Percentiles rank a stretch among this genome's conserved stretches.
phyloP scores from a whole-genome alignment of 2,113 vertebrate genomes.

The Otolemur garnettii region DNA sequence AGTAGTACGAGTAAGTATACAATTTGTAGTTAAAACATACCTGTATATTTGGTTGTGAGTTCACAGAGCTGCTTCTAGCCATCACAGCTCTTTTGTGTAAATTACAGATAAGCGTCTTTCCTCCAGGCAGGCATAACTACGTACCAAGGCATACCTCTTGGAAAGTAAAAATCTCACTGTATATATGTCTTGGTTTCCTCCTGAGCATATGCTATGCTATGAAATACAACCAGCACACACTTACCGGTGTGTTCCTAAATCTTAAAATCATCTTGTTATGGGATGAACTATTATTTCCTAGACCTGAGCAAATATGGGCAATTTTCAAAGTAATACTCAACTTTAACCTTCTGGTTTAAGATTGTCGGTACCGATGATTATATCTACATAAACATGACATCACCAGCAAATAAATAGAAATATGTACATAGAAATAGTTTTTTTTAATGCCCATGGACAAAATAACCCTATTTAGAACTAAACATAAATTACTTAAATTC shows the following conservation, averaged over 20 bases:
- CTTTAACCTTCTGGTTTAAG: not conserved
- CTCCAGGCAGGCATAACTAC: not conserved
- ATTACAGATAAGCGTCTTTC: not conserved
- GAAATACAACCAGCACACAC: not conserved
- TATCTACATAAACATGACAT: not conserved
- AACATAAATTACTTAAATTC: not conserved
- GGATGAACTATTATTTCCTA: not conserved
- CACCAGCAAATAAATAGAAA: not conserved
- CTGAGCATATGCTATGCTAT: not conserved
- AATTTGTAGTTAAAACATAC: not conserved
- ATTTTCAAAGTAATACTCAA: slow-evolving; percentile 33
- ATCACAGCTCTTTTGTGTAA: not conserved
- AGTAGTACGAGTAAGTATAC: not conserved
- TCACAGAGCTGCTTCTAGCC: not conserved
- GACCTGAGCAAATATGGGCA: not conserved
- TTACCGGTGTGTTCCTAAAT: not conserved
- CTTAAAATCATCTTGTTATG: not conserved
- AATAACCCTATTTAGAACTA: not conserved
- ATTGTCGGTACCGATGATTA: not conserved
- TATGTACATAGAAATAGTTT: not conserved
- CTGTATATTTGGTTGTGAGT: not conserved
- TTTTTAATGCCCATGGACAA: not conserved
- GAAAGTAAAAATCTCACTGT: not conserved
- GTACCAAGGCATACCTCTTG: not conserved
- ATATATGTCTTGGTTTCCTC: not conserved